These are phyloP conservation scores for Orthosia incerta DNA, from an alignment of 2,888 invertebrate genomes.

Conservation along the genomic window DNA sequence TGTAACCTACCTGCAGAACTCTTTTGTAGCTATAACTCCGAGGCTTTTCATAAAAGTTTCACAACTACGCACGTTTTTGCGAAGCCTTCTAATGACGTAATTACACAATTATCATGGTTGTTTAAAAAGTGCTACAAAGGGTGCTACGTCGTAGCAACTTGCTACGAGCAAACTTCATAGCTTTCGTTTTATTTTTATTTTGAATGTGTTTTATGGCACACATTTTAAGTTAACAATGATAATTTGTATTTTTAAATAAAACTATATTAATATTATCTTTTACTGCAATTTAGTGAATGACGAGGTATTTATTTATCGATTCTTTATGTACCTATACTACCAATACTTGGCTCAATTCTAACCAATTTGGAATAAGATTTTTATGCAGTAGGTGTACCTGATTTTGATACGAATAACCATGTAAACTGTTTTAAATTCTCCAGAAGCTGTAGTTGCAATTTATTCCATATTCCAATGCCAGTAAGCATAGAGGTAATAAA, in stretches of 20 bases:
- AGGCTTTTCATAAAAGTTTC: slow-evolving; percentile 27
- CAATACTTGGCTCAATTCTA: no score
- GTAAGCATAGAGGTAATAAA: background rate
- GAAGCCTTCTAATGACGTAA: slow-evolving; percentile 45
- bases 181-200: slow-evolving; percentile 24
- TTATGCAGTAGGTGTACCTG: background rate
- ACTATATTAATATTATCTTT: no score
- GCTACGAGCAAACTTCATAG: slow-evolving; percentile 27
- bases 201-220: background rate
- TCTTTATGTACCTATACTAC: no score
- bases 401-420: no score
- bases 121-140: slow-evolving; percentile 54
- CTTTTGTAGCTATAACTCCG: background rate
- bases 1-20: background rate
- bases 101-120: slow-evolving; percentile 45
- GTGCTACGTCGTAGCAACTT: slow-evolving; percentile 58
- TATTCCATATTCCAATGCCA: background rate
- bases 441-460: background rate
- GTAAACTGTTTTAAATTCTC: background rate
- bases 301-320: background rate
- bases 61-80: slow-evolving; percentile 40
- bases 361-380: background rate
- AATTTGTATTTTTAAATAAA: background rate
- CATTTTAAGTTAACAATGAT: background rate
- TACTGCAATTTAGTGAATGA: no score